phyloP scores from a whole-genome alignment of 2,113 vertebrate genomes.

The Sorex fumeus region DNA sequence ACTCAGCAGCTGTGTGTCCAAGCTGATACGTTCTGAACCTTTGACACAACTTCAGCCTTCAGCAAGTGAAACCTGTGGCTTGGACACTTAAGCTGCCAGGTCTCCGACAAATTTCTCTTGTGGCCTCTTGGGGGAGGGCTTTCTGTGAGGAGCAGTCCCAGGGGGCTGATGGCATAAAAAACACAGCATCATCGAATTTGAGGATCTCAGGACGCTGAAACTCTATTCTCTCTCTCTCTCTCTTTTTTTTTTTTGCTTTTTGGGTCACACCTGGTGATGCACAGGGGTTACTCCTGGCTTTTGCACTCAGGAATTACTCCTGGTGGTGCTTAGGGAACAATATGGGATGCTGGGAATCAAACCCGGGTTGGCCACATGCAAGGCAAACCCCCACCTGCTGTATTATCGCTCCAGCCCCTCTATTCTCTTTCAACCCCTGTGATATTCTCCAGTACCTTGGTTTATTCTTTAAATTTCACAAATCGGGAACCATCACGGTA shows the following conservation, averaged over 20 bases:
- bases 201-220: neutral
- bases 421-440: neutral
- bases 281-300: too few species aligned
- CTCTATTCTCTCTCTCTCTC: neutral
- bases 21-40: neutral
- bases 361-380: too few species aligned
- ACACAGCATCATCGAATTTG: neutral
- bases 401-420: too few species aligned
- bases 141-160: neutral
- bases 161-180: neutral
- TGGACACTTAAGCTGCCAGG: neutral
- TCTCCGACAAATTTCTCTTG: neutral
- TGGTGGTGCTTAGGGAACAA: too few species aligned
- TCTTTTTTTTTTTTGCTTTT: too few species aligned
- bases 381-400: too few species aligned
- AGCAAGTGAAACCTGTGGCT: neutral
- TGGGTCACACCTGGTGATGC: too few species aligned
- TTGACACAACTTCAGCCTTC: neutral
- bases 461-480: slow-evolving; percentile 36
- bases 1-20: neutral
- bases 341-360: too few species aligned
- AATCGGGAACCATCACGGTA: neutral
- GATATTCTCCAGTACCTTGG: slow-evolving; percentile 35
- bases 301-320: too few species aligned
- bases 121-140: neutral